phyloP scores from a whole-genome alignment of 2,113 vertebrate genomes.

The Mus pahari region DNA sequence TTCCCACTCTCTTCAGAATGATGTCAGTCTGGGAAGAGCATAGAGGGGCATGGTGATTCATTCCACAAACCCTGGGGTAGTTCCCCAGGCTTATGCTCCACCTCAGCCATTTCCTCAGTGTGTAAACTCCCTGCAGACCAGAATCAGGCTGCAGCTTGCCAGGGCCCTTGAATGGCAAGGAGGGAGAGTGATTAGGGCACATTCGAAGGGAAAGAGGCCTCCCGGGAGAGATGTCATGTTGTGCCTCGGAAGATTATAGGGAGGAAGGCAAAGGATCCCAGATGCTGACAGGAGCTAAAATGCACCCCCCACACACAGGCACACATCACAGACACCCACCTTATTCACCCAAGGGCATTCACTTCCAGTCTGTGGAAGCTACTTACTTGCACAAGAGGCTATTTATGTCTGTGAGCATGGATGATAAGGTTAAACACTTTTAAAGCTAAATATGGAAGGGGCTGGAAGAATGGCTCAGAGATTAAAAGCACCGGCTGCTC shows the following conservation, averaged over 20 bases:
- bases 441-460: neutral
- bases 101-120: neutral
- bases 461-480: neutral
- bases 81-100: neutral
- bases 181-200: too few relatives aligned
- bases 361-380: too few relatives aligned
- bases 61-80: accelerated
- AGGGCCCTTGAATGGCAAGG: neutral
- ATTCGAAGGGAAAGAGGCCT: too few relatives aligned
- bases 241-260: neutral
- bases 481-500: neutral
- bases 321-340: accelerated
- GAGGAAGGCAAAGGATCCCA: neutral
- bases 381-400: neutral
- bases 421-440: neutral
- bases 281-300: neutral
- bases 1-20: neutral
- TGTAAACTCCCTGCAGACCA: neutral
- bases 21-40: neutral
- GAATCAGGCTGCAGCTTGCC: neutral
- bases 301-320: too few relatives aligned
- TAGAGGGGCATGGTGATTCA: neutral
- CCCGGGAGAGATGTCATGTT: neutral
- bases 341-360: neutral
- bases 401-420: too few relatives aligned